A percentile compares a stretch with the other conserved stretches of the same genome.
Conservation (phyloP, 2,797 vertebrate species). For the Hirundo rustica region DNA sequence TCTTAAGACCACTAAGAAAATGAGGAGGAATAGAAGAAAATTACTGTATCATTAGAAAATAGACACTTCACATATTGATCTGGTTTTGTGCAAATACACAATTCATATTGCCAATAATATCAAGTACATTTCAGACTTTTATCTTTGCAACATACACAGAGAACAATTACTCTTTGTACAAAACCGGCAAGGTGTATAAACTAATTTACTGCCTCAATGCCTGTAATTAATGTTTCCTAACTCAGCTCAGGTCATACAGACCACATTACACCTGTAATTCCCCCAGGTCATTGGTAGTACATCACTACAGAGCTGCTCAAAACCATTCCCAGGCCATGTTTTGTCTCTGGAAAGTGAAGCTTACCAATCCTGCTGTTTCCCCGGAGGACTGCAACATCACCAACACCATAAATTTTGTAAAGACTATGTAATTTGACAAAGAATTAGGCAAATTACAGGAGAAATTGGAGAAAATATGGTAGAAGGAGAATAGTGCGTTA, state of each 20-base stretch:
- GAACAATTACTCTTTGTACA: conserved; percentile 52
- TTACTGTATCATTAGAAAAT: background rate
- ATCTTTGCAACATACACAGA: background rate
- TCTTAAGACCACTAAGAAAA: background rate
- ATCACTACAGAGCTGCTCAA: background rate
- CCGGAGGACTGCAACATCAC: background rate
- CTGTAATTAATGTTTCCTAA: conserved; percentile 65
- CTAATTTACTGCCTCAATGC: conserved; percentile 62
- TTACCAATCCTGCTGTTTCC: background rate
- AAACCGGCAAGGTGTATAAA: conserved; percentile 59
- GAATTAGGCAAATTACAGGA: background rate
- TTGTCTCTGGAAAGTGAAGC: background rate
- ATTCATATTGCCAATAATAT: background rate
- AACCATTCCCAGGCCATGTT: background rate
- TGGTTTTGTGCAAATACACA: background rate
- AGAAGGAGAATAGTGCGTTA: background rate
- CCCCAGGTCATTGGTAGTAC: conserved; percentile 22
- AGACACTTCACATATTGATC: background rate
- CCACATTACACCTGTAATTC: conserved; percentile 53
- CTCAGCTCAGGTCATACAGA: conserved; percentile 32
- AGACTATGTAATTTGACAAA: background rate
- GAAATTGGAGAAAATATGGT: background rate
- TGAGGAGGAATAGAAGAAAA: background rate
- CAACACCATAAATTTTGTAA: background rate
- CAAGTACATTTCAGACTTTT: background rate